Conservation (phyloP, 1,140 invertebrate species). For the Zaprionus lachaisei region DNA sequence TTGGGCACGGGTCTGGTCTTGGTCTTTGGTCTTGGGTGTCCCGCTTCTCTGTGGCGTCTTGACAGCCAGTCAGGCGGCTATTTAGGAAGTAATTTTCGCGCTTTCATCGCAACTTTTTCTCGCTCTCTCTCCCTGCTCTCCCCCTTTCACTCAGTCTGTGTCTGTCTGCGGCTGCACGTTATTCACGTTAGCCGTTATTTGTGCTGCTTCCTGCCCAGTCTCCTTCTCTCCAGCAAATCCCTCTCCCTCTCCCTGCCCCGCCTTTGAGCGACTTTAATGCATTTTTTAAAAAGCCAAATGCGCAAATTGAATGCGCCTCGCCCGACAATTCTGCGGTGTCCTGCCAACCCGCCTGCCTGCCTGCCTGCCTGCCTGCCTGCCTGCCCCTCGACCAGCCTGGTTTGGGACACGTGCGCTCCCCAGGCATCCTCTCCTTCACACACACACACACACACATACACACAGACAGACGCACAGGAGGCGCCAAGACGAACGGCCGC, state of each 20-base stretch:
- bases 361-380: too few relatives aligned
- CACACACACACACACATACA: not conserved
- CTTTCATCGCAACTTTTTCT: constrained; percentile 70
- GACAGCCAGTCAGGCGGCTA: constrained; percentile 80
- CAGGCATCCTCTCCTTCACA: constrained; percentile 22
- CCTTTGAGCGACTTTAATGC: constrained; percentile 66
- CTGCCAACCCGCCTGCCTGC: constrained; percentile 2
- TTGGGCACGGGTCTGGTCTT: constrained; percentile 41
- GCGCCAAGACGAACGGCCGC: constrained; percentile 33
- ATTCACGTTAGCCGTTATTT: constrained; percentile 60
- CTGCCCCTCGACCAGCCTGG: not conserved
- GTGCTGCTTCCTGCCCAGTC: constrained; percentile 23
- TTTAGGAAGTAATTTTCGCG: constrained; percentile 82
- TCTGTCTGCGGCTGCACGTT: constrained; percentile 73
- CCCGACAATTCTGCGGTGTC: constrained; percentile 58
- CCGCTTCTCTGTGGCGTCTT: constrained; percentile 55
- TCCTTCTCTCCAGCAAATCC: not conserved
- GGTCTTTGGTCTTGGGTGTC: constrained; percentile 10
- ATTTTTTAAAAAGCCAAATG: constrained; percentile 82
- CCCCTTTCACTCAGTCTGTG: not conserved
- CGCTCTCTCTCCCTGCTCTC: not conserved
- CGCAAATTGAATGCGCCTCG: constrained; percentile 77
- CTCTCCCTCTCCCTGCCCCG: not conserved
- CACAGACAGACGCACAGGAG: not conserved
- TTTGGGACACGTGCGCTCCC: constrained; percentile 48